Conservation (phyloP, 2,113 vertebrate genomes). For the Cyanoderma ruficeps region DNA sequence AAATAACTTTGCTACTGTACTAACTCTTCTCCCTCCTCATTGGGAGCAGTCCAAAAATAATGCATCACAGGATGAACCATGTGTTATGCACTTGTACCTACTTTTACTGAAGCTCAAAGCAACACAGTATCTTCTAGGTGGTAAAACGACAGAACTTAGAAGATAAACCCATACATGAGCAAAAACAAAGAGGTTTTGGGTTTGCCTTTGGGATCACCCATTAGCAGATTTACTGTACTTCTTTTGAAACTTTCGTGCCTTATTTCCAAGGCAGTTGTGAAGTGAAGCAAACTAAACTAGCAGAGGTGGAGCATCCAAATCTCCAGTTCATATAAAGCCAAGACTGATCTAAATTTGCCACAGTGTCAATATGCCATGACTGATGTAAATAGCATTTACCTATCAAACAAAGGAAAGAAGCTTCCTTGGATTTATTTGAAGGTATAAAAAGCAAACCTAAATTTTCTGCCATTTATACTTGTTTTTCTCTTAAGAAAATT, state of each 20-base stretch:
- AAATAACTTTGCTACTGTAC: slow-evolving; percentile 8
- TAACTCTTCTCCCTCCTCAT: not conserved
- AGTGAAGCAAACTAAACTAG: not conserved
- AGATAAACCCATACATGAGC: not conserved
- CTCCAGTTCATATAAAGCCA: not conserved
- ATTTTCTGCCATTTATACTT: not conserved
- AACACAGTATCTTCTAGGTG: not conserved
- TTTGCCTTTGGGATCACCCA: not conserved
- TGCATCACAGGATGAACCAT: not conserved
- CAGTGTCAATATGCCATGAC: not conserved
- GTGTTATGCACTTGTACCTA: not conserved
- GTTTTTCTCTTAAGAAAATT: not conserved
- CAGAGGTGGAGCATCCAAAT: not conserved
- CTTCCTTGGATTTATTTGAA: not conserved
- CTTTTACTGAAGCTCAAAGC: not conserved
- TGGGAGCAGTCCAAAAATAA: slow-evolving; percentile 14
- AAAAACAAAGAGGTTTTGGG: not conserved
- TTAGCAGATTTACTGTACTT: not conserved
- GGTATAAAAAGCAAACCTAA: not conserved
- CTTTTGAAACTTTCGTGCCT: not conserved
- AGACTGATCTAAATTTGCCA: not conserved
- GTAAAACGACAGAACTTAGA: not conserved
- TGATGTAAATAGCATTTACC: not conserved
- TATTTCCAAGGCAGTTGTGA: not conserved
- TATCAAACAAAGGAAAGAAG: not conserved